Evolutionary conservation across 2,888 invertebrate genomes (phyloP).

Genomic region (Sycophila texana): DNA sequence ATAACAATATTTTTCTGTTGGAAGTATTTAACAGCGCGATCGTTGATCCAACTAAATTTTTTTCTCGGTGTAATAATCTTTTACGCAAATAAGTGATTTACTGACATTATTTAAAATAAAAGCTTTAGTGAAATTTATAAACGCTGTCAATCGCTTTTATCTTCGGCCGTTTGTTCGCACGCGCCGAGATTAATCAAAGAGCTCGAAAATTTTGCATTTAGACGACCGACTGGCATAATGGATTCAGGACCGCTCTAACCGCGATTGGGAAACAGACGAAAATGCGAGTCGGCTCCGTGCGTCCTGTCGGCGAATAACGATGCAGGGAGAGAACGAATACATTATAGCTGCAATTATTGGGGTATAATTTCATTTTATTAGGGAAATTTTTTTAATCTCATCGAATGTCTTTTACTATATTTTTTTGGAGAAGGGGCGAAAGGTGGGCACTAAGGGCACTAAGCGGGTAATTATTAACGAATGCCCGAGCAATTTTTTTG

Average conservation of each 20-base stretch:
- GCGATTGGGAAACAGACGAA: conserved; percentile 14
- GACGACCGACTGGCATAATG: conserved; percentile 2
- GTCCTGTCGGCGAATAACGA: conserved; percentile 1
- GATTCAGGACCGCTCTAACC: conserved; percentile 8
- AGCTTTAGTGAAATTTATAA: not conserved
- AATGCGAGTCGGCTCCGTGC: not conserved
- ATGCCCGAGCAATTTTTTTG: not conserved
- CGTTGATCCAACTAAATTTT: too few relatives aligned
- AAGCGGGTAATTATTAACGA: not conserved
- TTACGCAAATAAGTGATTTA: too few relatives aligned
- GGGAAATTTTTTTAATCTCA: too few relatives aligned
- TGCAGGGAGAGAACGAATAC: not conserved
- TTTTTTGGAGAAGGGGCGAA: too few relatives aligned
- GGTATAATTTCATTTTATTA: too few relatives aligned
- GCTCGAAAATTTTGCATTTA: conserved; percentile 26
- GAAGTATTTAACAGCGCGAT: too few relatives aligned
- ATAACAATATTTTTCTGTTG: too few relatives aligned
- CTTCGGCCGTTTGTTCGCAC: not conserved
- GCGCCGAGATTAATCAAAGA: conserved; percentile 20
- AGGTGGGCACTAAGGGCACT: too few relatives aligned
- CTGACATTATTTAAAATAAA: not conserved
- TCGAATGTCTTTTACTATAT: too few relatives aligned
- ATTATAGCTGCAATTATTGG: too few relatives aligned
- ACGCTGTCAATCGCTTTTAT: not conserved
- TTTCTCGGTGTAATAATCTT: too few relatives aligned